phyloP scores from a whole-genome alignment of 1,140 invertebrate species.

The Lutraria rhynchaena region DNA sequence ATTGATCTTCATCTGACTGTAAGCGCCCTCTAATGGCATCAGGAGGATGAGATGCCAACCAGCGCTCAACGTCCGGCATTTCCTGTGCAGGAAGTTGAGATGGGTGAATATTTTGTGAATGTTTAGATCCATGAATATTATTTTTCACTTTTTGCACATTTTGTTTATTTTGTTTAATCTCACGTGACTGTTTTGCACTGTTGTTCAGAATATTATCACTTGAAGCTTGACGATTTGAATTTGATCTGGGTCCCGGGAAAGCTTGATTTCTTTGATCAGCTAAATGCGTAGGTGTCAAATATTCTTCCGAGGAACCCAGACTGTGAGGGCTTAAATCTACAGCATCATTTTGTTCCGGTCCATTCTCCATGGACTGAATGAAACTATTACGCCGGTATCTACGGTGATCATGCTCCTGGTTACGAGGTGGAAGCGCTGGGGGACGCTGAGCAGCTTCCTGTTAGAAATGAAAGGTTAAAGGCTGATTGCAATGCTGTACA shows the following conservation, averaged over 20 bases:
- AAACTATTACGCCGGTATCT: conserved; percentile 75
- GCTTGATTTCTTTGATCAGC: conserved; percentile 22
- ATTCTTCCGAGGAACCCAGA: conserved; percentile 30
- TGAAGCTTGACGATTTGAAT: conserved; percentile 12
- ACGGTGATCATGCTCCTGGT: conserved; percentile 61
- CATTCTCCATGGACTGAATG: conserved; percentile 72
- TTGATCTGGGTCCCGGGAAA: conserved; percentile 26
- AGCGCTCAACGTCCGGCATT: conserved; percentile 60
- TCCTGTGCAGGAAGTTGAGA: conserved; percentile 33
- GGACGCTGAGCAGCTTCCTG: conserved; percentile 59
- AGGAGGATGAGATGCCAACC: conserved; percentile 58
- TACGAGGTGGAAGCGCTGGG: conserved; percentile 52
- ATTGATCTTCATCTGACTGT: conserved; percentile 31
- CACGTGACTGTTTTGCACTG: not conserved
- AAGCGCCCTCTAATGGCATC: conserved; percentile 53
- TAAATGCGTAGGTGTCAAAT: conserved; percentile 26
- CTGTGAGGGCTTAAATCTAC: conserved; percentile 23
- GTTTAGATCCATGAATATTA: conserved; percentile 9
- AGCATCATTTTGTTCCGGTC: conserved; percentile 41
- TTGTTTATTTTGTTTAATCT: conserved; percentile 39
- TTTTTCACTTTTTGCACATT: conserved; percentile 53
- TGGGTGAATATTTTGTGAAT: conserved; percentile 12
- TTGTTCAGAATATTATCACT: conserved; percentile 43
- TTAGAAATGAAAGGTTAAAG: conserved; percentile 9
- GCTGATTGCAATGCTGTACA: too few relatives aligned